Conservation (phyloP, 2,888 invertebrate genomes). For the Zootermopsis nevadensis region DNA sequence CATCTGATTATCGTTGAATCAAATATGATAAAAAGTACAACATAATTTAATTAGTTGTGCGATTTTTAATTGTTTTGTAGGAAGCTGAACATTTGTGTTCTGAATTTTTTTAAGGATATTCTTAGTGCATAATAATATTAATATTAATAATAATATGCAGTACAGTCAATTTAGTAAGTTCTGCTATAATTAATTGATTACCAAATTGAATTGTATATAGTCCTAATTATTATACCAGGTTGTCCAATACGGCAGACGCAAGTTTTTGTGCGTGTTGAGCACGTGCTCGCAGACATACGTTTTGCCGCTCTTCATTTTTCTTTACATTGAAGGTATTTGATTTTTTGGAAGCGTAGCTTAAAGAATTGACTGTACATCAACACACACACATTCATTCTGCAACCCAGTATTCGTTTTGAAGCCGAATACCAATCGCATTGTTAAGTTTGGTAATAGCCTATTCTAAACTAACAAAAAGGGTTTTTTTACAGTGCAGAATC, state of each 20-base stretch:
- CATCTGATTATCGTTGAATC: conserved; percentile 32
- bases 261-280: conserved; percentile 4
- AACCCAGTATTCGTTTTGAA: conserved; percentile 32
- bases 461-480: conserved; percentile 41
- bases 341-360: conserved; percentile 19
- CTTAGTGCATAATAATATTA: conserved; percentile 35
- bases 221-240: neutral
- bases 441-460: conserved; percentile 42
- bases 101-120: conserved; percentile 27
- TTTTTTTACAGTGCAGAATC: conserved; percentile 43
- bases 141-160: conserved; percentile 29
- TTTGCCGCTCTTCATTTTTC: neutral
- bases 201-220: conserved; percentile 6
- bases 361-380: conserved; percentile 29
- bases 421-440: conserved; percentile 37
- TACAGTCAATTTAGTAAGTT: conserved; percentile 30
- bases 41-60: conserved; percentile 42
- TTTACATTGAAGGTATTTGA: conserved; percentile 3
- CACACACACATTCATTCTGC: conserved; percentile 28
- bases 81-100: conserved; percentile 41
- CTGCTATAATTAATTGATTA: conserved; percentile 12
- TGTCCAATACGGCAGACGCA: conserved; percentile 3
- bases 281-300: neutral
- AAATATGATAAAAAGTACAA: conserved; percentile 41
- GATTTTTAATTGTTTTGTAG: conserved; percentile 32